Evolutionary conservation across 1,140 invertebrate species (phyloP).

Genomic region (Archivesica marissinica): DNA sequence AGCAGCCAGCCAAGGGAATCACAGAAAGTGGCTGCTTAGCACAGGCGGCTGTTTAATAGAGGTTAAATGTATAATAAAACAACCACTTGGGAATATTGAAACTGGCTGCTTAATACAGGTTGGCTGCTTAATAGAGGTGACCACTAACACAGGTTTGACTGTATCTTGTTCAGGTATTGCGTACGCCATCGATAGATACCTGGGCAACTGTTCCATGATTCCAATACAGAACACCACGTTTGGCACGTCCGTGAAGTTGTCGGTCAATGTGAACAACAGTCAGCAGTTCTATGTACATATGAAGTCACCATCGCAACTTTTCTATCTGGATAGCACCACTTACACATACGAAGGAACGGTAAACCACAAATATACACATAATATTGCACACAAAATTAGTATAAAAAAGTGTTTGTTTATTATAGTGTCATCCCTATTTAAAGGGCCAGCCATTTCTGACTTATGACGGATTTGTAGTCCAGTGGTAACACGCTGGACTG

Average conservation of each 20-base stretch:
- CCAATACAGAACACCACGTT: conserved; percentile 53
- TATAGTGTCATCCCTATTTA: background rate
- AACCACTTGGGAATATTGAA: too few relatives aligned
- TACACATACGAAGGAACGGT: conserved; percentile 63
- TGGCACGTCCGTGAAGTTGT: conserved; percentile 39
- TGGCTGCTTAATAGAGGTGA: too few relatives aligned
- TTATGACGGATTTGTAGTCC: too few relatives aligned
- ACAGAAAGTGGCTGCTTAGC: too few relatives aligned
- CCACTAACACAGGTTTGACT: too few relatives aligned
- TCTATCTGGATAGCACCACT: conserved; percentile 55
- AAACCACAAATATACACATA: background rate
- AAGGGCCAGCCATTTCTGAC: background rate
- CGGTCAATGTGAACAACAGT: conserved; percentile 4
- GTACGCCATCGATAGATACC: conserved; percentile 49
- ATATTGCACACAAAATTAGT: too few relatives aligned
- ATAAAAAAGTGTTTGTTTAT: background rate
- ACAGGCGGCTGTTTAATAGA: too few relatives aligned
- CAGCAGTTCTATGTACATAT: conserved; percentile 40
- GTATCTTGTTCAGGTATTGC: conserved; percentile 52
- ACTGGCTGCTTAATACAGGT: too few relatives aligned
- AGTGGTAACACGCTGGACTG: too few relatives aligned
- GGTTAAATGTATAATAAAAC: too few relatives aligned
- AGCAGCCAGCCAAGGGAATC: too few relatives aligned
- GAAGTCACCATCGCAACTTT: conserved; percentile 54
- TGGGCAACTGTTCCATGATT: conserved; percentile 44